Conservation (phyloP, 2,888 invertebrate genomes). For the Prenolepis imparis region DNA sequence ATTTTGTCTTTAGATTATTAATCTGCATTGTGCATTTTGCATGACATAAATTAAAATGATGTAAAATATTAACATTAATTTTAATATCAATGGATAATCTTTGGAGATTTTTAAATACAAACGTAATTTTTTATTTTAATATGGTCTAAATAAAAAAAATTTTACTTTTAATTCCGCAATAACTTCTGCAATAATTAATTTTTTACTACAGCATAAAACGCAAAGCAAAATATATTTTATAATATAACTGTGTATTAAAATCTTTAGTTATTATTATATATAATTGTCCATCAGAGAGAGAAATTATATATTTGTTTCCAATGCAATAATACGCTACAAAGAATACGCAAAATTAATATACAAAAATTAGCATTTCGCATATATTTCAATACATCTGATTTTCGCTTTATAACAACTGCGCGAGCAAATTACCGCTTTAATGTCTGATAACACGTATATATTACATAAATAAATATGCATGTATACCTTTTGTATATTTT, state of each 20-base stretch:
- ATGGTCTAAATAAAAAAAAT: background rate
- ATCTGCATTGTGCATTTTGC: conserved; percentile 16
- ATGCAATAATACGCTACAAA: background rate
- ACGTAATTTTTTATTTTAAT: background rate
- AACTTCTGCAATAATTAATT: background rate
- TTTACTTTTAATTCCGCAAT: conserved; percentile 14
- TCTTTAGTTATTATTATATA: background rate
- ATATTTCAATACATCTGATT: background rate
- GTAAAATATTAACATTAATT: background rate
- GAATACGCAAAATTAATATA: conserved; percentile 6
- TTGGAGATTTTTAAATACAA: background rate
- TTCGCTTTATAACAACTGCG: conserved; percentile 5
- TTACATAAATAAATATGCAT: background rate
- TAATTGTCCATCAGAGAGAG: background rate
- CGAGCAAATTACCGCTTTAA: conserved; percentile 9
- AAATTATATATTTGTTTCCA: background rate
- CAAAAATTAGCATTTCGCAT: conserved; percentile 5
- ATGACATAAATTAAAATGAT: conserved; percentile 16
- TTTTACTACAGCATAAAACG: background rate
- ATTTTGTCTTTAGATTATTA: conserved; percentile 41
- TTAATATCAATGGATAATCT: background rate
- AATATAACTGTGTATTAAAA: background rate
- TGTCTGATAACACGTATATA: background rate
- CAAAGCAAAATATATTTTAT: background rate
- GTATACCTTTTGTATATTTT: conserved; percentile 22